Percentiles rank a stretch among this genome's conserved stretches.
These are phyloP conservation scores for Eupithecia insigniata DNA, from an alignment of 2,888 invertebrate species.

Conservation along the genomic window DNA sequence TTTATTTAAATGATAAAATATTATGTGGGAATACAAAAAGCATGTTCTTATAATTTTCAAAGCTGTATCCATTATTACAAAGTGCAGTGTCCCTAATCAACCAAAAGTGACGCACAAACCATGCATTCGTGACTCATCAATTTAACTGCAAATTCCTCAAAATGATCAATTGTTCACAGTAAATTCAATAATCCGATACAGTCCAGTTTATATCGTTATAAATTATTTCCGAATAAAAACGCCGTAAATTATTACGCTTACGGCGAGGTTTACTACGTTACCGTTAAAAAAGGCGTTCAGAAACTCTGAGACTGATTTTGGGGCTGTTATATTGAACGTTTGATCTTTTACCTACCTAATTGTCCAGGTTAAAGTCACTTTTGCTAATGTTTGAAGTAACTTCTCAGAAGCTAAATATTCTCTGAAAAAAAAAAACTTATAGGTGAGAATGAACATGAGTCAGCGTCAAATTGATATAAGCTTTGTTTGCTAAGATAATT, in stretches of 20 bases:
- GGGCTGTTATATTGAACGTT: slow-evolving; percentile 22
- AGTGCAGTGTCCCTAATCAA: background rate
- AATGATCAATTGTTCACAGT: slow-evolving; percentile 12
- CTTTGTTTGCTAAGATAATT: too few species aligned
- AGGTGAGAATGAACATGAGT: too few species aligned
- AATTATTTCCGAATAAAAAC: slow-evolving; percentile 23
- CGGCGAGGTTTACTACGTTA: slow-evolving; percentile 27
- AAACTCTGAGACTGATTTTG: slow-evolving; percentile 40
- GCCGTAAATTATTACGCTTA: slow-evolving; percentile 25
- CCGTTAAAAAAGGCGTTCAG: slow-evolving; percentile 27
- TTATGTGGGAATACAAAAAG: too few species aligned
- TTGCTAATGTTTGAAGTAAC: background rate
- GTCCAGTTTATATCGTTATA: slow-evolving; percentile 16
- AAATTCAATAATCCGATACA: slow-evolving; percentile 16
- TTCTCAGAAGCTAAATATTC: background rate
- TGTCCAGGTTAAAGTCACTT: background rate
- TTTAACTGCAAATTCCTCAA: slow-evolving; percentile 13
- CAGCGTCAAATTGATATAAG: too few species aligned
- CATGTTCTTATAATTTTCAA: background rate
- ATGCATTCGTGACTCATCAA: slow-evolving; percentile 10
- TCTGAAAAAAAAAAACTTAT: background rate
- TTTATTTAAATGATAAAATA: too few species aligned
- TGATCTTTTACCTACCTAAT: slow-evolving; percentile 7
- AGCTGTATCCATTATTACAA: background rate
- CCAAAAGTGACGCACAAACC: slow-evolving; percentile 2